Base-by-base conservation (phyloP, 2,888 invertebrate genomes). In the Lymantria dispar region DNA sequence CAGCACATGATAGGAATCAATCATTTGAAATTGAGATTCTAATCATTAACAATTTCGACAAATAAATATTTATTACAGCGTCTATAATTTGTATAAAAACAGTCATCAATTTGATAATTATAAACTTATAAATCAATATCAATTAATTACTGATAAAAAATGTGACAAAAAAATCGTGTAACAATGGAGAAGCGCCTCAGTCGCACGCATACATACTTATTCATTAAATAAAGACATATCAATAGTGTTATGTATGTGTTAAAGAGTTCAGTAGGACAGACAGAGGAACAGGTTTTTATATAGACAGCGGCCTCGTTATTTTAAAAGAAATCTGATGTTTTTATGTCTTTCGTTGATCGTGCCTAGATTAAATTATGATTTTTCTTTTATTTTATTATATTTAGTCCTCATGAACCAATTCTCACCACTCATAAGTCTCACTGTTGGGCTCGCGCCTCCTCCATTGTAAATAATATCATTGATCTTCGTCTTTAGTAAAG, bases 261-360 rank as follows among this genome's bases (percentile, higher is more conserved):
- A 75, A 73, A 70, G 77, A 78, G 80, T 76, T 77, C 72, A 76
- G 76, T 83, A 66, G 82, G 76, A 72, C 81, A 78, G 46, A 56
- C 80, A 76, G 47, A 56, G 60, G 48, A 74, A 75, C 81, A 71
- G 76, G 80, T 82, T 81, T 70, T 38, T 60, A 46, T 53, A 55
- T 54, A 50, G 58, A 62, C 59, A 53, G 22, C 66, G 76, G 70
- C 80, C 71, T 56, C 63, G 62, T 69, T 76, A 11, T 63, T 51
- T 43, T 8, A 8, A 41, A 45, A 48, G 12, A 14, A 42, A 42
- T 51, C 41, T n/a, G 15, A 14, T 40, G 22, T 14, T 43, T 46
- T 43, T 38, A 37, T n/a, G 10, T 22, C 22, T 5, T 22, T 22
- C 5, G 5, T 22, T 22, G 5, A 22, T 22, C n/a, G n/a, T n/a